Percentiles rank a stretch among this genome's conserved stretches.
phyloP scores from a whole-genome alignment of 35 echinoderm and acorn worm genomes.

The Strongylocentrotus purpuratus region DNA sequence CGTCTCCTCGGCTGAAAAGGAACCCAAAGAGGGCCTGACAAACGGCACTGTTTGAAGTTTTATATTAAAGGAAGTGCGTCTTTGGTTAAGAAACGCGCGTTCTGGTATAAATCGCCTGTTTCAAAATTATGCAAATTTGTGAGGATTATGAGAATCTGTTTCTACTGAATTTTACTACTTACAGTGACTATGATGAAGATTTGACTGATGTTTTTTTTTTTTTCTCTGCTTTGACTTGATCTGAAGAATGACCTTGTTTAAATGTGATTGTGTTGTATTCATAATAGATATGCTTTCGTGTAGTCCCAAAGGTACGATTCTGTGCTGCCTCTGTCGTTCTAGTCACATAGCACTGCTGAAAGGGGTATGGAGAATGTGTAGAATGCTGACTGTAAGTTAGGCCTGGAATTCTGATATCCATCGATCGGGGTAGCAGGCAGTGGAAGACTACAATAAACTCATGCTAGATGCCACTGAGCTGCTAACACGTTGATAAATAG shows the following conservation, averaged over 20 bases:
- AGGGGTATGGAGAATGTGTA: not conserved
- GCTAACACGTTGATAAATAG: not conserved
- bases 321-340: not conserved
- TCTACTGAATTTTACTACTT: constrained; percentile 29
- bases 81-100: not conserved
- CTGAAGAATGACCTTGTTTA: not conserved
- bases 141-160: not conserved
- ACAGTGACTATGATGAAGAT: constrained; percentile 22
- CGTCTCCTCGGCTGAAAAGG: not conserved
- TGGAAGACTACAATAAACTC: not conserved
- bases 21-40: constrained; percentile 39
- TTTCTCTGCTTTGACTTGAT: not conserved
- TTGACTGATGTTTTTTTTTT: not conserved
- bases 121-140: constrained; percentile 14
- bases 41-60: constrained; percentile 52
- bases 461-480: not conserved
- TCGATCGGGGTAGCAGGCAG: not conserved
- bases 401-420: not conserved
- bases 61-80: not conserved
- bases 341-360: not conserved
- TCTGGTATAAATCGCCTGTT: not conserved
- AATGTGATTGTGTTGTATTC: not conserved
- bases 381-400: not conserved
- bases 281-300: not conserved
- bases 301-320: not conserved